These are phyloP conservation scores for Protaetia brevitarsis DNA, from an alignment of 1,140 invertebrate species.

Conservation along the genomic window DNA sequence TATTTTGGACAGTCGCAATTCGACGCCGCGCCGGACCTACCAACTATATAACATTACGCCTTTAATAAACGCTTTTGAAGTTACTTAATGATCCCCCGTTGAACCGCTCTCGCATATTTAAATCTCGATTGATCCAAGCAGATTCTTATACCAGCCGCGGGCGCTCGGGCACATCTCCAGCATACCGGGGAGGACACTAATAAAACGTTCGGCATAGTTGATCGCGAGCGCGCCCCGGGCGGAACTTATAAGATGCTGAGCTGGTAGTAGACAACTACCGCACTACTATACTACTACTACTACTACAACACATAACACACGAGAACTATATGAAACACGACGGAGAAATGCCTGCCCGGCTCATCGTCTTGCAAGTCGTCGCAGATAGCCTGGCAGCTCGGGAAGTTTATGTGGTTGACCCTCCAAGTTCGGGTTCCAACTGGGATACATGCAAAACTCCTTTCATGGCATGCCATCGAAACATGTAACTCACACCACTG, in stretches of 20 bases:
- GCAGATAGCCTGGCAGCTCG: constrained; percentile 45
- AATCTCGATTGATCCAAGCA: too few relatives aligned
- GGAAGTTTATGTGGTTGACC: constrained; percentile 50
- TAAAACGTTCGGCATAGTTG: constrained; percentile 49
- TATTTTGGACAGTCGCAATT: too few relatives aligned
- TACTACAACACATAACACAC: too few relatives aligned
- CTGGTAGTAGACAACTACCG: constrained; percentile 6
- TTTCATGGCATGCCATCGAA: constrained; percentile 34
- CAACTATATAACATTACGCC: too few relatives aligned
- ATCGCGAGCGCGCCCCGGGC: constrained; percentile 30
- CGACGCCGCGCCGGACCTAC: too few relatives aligned
- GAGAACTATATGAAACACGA: constrained; percentile 7
- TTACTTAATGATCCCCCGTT: too few relatives aligned
- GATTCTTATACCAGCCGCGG: too few relatives aligned
- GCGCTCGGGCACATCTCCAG: too few relatives aligned
- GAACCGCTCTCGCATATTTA: too few relatives aligned
- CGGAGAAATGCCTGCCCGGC: constrained; percentile 41
- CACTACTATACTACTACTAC: too few relatives aligned
- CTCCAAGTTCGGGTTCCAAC: constrained; percentile 44
- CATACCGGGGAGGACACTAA: constrained; percentile 32
- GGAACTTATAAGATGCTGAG: constrained; percentile 31
- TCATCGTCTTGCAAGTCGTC: constrained; percentile 42
- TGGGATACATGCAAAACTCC: constrained; percentile 46
- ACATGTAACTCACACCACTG: constrained; percentile 4
- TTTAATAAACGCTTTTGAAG: too few relatives aligned